phyloP scores from a whole-genome alignment of 2,113 vertebrate genomes.

The Ophiodon elongatus region DNA sequence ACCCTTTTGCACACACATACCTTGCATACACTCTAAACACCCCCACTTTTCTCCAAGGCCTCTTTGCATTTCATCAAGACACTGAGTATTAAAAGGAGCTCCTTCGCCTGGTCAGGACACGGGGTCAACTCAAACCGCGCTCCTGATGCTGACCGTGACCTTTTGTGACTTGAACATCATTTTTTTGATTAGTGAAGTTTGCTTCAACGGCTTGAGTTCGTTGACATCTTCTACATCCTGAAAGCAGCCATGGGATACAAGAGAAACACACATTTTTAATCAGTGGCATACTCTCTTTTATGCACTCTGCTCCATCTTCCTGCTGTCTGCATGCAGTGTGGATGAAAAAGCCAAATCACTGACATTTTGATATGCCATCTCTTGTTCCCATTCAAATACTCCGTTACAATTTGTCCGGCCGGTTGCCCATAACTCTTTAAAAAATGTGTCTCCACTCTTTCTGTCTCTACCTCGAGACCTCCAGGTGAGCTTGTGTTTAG shows the following conservation, averaged over 20 bases:
- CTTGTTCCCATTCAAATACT: not conserved
- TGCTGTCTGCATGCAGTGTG: not conserved
- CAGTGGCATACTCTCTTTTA: not conserved
- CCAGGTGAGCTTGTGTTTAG: constrained; percentile 13
- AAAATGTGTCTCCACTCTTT: not conserved
- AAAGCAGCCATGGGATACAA: not conserved
- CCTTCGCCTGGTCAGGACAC: not conserved
- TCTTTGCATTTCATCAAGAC: not conserved
- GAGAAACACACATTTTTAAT: not conserved
- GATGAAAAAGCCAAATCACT: constrained; percentile 26
- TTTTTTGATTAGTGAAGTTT: not conserved
- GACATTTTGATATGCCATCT: constrained; percentile 16
- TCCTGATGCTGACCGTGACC: not conserved
- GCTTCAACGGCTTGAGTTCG: constrained; percentile 3
- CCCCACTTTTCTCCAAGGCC: not conserved
- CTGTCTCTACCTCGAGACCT: constrained; percentile 1
- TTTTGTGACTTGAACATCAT: not conserved
- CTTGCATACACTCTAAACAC: not conserved
- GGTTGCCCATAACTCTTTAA: not conserved
- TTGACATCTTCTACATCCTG: not conserved
- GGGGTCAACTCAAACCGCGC: not conserved
- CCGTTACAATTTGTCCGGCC: not conserved
- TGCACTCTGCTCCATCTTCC: not conserved
- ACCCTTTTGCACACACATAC: not conserved
- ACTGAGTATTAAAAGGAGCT: not conserved